Base-by-base conservation (phyloP, 2,888 invertebrate genomes). In the Eupithecia insigniata region DNA sequence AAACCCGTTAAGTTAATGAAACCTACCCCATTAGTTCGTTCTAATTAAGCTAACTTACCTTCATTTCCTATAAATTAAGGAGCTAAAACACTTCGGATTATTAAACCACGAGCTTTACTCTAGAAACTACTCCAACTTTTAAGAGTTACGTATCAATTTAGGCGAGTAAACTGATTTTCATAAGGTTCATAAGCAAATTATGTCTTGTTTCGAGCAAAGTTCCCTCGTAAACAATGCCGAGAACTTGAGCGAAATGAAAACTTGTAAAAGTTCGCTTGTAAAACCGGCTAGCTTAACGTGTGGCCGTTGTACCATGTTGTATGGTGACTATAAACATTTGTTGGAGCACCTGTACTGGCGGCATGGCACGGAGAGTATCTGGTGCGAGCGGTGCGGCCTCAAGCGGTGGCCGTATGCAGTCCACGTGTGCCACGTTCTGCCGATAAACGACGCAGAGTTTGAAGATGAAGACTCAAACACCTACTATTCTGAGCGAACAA, bases 331-430 rank as follows among this genome's bases (percentile, higher is more conserved):
- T 76, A 87, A 88, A 71, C 82, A 79, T 36, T 81, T 92, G 46
- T 73, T 92, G 5, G 89, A 88, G 73, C 92, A 92, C 78, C 77
- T 92, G 32, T 92, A 87, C 76, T 92, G 91, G 91, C 83, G 87
- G 8, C 92, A 92, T 72, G 92, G 91, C 7, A 92, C 90, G 0
- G 90, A 91, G 76, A 91, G 90, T 68, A 64, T 75, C 10, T 80
- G 76, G 77, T 92, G 92, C 77, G 81, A 80, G 12, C 73, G 79
- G 61, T 92, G 92, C 34, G 79, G 81, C 0, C 46, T 90, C 51
- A 89, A 84, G 74, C 83, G 83, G 12, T 92, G 91, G 91, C 73
- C 60, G 2, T 90, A 84, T 73, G 90, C 92, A 1, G 81, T 80
- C 8, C 92, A 92, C 79, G 70, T 84, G 18, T 92, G 92, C 75